Evolutionary conservation across 2,797 vertebrate species (phyloP), one percentile per base, ranked within the genome.

Genomic region (Gymnodraco acuticeps): DNA sequence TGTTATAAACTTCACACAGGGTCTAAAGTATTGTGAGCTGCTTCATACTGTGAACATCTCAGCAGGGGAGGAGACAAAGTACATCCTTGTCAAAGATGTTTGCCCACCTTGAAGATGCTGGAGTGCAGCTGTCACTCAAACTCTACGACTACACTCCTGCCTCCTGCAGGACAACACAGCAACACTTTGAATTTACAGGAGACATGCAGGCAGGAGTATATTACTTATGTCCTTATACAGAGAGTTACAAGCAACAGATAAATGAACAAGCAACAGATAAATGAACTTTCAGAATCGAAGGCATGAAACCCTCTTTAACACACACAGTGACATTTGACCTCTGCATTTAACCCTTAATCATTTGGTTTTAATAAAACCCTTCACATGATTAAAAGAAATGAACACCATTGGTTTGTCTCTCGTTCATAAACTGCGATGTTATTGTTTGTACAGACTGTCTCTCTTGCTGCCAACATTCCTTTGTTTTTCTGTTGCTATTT

Each of bases 401-500:
- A 5, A 45, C 10, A 45, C 43, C 4, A 14, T 45, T 9, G 43
- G 11, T 12, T 45, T 12, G 51, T 43, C 19, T 56, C 54, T 41
- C 60, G 33, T 63, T 61, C n/a, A 54, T 12, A 53, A 10, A 33
- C 48, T 42, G 20, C 23, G 8, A 13, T 6, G 6, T 46, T 2
- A 38, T n/a, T n/a, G 20, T 10, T 16, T 41, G 16, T 54, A 31
- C 31, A 51, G 38, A 63, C 7, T 27, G 16, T 15, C 15, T 23
- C 31, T 13, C 33, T 23, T 65, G 62, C 11, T 27, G 55, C 52
- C 60, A 52, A 52, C 58, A 46, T 41, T 33, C 55, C 15, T 60
- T 69, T 52, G 47, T 77, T 65, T 75, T 55, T 72, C 69, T 74
- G 62, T 0, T 52, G 70, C 53, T 86, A 80, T 75, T 79, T 56